Conservation (phyloP, 2,888 invertebrate genomes). For the Girardia tigrina region DNA sequence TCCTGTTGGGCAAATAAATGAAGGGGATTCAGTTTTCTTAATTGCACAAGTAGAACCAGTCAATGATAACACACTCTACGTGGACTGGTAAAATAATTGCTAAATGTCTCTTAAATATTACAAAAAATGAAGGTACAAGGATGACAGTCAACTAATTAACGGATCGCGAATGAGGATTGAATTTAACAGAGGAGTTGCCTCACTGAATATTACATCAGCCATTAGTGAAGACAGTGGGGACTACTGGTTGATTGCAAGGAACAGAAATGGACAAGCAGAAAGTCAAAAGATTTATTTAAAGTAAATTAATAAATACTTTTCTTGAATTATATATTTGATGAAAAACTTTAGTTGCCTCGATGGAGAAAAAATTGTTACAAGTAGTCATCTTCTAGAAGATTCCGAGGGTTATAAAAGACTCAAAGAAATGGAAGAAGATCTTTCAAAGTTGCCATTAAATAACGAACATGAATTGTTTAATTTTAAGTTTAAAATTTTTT, state of each 20-base stretch:
- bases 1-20: slow-evolving; percentile 54
- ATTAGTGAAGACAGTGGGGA: slow-evolving; percentile 90
- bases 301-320: slow-evolving; percentile 21
- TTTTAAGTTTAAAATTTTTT: background rate
- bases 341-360: slow-evolving; percentile 34
- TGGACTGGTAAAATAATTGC: no score
- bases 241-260: slow-evolving; percentile 86
- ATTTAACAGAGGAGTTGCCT: slow-evolving; percentile 90
- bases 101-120: no score
- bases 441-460: slow-evolving; percentile 58
- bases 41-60: slow-evolving; percentile 84
- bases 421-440: slow-evolving; percentile 82
- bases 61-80: slow-evolving; percentile 75
- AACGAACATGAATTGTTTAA: background rate
- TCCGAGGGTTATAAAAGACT: slow-evolving; percentile 87
- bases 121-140: slow-evolving; percentile 24
- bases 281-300: slow-evolving; percentile 31
- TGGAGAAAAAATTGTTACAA: slow-evolving; percentile 67
- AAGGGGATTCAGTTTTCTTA: slow-evolving; percentile 69
- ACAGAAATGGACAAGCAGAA: slow-evolving; percentile 70
- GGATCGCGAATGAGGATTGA: slow-evolving; percentile 71
- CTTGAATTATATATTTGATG: background rate
- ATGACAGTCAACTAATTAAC: slow-evolving; percentile 30
- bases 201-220: slow-evolving; percentile 80
- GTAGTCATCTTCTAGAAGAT: slow-evolving; percentile 82